phyloP scores from a whole-genome alignment of 1,140 invertebrate genomes.

The Lucilia sericata region DNA sequence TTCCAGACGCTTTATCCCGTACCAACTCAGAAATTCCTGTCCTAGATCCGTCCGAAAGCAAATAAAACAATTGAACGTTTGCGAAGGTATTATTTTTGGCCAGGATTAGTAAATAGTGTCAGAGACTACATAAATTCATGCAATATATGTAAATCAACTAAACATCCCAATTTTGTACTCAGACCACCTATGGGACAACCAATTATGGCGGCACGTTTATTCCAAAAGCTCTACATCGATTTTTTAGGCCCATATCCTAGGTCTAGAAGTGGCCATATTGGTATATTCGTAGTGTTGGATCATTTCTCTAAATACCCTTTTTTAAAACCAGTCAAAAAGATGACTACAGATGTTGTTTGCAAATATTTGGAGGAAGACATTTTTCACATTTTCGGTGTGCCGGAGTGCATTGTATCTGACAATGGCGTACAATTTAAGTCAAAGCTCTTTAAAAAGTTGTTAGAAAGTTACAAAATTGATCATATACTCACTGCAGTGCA shows the following conservation, averaged over 20 bases:
- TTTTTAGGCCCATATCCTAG: conserved; percentile 43
- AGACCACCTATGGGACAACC: background rate
- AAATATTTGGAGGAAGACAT: too few relatives aligned
- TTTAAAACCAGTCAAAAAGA: background rate
- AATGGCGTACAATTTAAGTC: conserved; percentile 25
- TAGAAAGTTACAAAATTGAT: background rate
- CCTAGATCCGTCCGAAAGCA: too few relatives aligned
- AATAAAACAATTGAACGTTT: background rate
- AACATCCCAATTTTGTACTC: too few relatives aligned
- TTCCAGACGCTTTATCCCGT: too few relatives aligned
- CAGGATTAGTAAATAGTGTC: background rate
- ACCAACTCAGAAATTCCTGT: too few relatives aligned
- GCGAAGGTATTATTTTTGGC: background rate
- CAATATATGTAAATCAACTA: too few relatives aligned
- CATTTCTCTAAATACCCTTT: too few relatives aligned
- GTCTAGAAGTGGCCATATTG: background rate
- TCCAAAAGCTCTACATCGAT: background rate
- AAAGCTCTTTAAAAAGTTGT: background rate
- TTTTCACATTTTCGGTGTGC: conserved; percentile 19
- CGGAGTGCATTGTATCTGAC: conserved; percentile 9
- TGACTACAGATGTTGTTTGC: background rate
- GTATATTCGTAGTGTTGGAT: too few relatives aligned
- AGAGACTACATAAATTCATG: too few relatives aligned
- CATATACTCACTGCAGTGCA: background rate
- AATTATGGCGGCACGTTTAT: background rate